Base-by-base conservation (phyloP, 2,113 vertebrate species). In the Eublepharis macularius region DNA sequence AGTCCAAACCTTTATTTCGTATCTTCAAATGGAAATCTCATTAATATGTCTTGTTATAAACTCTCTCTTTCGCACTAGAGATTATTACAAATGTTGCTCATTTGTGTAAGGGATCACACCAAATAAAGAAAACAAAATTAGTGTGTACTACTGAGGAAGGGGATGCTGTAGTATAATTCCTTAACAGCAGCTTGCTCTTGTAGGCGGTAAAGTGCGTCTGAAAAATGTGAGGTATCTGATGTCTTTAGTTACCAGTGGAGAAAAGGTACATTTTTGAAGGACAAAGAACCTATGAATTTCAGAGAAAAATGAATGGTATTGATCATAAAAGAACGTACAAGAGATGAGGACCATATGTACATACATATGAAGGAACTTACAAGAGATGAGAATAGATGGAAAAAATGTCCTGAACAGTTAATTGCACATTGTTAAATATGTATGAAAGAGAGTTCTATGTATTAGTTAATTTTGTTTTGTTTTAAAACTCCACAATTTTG, bases 391-490 rank as follows among this genome's bases (percentile, higher is more conserved):
- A 74, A 70, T 45, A 45, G 1, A 24, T 29, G 47, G 32, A 34
- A 32, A 51, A 13, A 47, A 36, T 75, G 39, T 81, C 81, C 26
- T 73, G 75, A 41, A 3, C 79, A 47, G 6, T 73, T 69, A n/a
- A 16, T 82, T 6, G 11, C 17, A 14, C 39, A 14, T 70, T 11
- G 0, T 78, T 92, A 51, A 17, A 70, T 86, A 79, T 70, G 43
- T 11, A 78, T 72, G 1, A 74, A 54, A 72, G 39, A 49, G 13
- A 43, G 57, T 75, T 81, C n/a, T n/a, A n/a, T n/a, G n/a, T n/a
- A n/a, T n/a, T n/a, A n/a, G 76, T 86, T 70, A 57, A 7, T 94
- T 75, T n/a, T 1, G 4, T 69, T 73, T 82, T 3, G 54, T 70
- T 29, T 13, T 1, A 76, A 51, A 29, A 34, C 74, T 4, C 45